A percentile compares a stretch with the other conserved stretches of the same genome.
phyloP scores from a whole-genome alignment of 2,797 vertebrate genomes.

The Rhabdophis nuchalis region DNA sequence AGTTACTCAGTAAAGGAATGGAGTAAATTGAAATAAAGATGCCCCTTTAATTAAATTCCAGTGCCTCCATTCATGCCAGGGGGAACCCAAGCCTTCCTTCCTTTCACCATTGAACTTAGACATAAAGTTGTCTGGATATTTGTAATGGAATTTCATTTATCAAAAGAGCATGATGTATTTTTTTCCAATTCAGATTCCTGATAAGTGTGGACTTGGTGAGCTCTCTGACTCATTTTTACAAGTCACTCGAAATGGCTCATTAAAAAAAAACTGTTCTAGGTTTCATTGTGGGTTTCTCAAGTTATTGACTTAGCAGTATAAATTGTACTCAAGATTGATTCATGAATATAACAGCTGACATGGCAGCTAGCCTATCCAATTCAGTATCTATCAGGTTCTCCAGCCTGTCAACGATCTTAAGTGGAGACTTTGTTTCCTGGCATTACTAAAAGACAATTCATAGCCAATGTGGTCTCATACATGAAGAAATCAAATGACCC shows the following conservation, averaged over 20 bases:
- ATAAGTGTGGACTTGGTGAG: background rate
- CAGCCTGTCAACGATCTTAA: background rate
- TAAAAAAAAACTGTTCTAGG: background rate
- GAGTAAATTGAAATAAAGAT: background rate
- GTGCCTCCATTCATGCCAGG: background rate
- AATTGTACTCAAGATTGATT: background rate
- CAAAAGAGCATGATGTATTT: background rate
- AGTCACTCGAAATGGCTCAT: background rate
- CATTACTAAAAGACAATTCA: background rate
- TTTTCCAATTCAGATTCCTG: background rate
- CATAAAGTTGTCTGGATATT: constrained; percentile 12
- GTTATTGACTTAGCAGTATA: background rate
- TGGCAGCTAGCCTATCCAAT: background rate
- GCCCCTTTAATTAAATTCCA: background rate
- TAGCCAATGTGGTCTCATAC: background rate
- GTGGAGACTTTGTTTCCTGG: too few species aligned
- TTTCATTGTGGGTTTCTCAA: background rate
- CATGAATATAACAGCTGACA: background rate
- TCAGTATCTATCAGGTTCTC: too few species aligned
- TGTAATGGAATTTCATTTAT: constrained; percentile 8
- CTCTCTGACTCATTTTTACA: background rate
- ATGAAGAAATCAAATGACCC: background rate
- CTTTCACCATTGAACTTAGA: background rate
- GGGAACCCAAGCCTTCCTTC: background rate
- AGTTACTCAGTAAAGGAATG: background rate